Percentiles rank a stretch among this genome's conserved stretches.
These are phyloP conservation scores for Neoascia interrupta DNA, from an alignment of 2,888 invertebrate genomes.

Conservation along the genomic window DNA sequence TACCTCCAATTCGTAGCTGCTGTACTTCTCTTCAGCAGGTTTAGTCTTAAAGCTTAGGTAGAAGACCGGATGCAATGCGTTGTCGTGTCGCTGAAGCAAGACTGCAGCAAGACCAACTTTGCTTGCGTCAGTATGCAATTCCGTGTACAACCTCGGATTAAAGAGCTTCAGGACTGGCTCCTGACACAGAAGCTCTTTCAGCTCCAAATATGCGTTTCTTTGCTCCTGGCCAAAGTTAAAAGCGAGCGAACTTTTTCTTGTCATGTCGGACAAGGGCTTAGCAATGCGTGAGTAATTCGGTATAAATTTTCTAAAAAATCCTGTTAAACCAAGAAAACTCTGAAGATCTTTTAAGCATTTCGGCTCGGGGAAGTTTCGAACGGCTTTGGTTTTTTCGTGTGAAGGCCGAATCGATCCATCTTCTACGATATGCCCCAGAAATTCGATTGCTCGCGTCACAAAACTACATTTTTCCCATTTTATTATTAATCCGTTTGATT, in stretches of 20 bases:
- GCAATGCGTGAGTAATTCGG: background rate
- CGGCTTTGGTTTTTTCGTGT: conserved; percentile 8
- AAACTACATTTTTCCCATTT: conserved; percentile 11
- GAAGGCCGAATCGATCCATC: conserved; percentile 9
- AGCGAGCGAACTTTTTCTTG: conserved; percentile 20
- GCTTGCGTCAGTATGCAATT: conserved; percentile 64
- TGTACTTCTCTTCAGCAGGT: conserved; percentile 30
- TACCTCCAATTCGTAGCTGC: conserved; percentile 73
- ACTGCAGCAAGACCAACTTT: conserved; percentile 71
- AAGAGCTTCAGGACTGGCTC: conserved; percentile 72
- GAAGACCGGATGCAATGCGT: conserved; percentile 70
- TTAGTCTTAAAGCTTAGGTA: conserved; percentile 69
- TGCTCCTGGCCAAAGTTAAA: conserved; percentile 59
- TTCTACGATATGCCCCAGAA: conserved; percentile 24
- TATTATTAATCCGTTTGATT: background rate
- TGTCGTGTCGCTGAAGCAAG: conserved; percentile 68
- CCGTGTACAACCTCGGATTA: conserved; percentile 65
- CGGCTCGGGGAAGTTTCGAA: conserved; percentile 25
- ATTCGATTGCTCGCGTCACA: conserved; percentile 1
- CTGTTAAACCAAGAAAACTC: conserved; percentile 20
- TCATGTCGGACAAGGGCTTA: background rate
- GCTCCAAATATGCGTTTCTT: conserved; percentile 24
- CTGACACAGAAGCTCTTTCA: conserved; percentile 13
- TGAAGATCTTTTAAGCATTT: conserved; percentile 19
- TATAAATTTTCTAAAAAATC: conserved; percentile 14